Base-by-base conservation (phyloP, 2,888 invertebrate species). In the Germaria angustata region DNA sequence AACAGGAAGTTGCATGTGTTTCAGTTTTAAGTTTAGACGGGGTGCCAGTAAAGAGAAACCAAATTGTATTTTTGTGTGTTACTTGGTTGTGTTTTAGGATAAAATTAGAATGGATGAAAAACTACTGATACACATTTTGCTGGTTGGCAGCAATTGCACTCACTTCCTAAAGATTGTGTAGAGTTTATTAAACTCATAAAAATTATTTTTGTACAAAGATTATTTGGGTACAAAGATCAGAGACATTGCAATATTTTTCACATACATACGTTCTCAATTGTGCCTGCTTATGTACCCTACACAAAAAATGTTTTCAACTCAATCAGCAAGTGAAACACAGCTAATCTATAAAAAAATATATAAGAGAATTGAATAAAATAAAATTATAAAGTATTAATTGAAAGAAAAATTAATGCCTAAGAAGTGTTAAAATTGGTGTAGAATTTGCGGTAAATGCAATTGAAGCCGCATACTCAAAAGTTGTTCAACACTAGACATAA, bases 101-200 rank as follows among this genome's bases (percentile, higher is more conserved):
- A 80, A 68, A 75, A 68, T 75, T 80, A 80, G 66, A 68, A 36
- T 9, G 2, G 8, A 32, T 39, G 2, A 20, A 57, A 57, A 15
- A 73, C 51, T 61, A 39, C 20, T 59, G 39, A 68, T 34, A 69
- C 53, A 55, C 34, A 55, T 61, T 61, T 22, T 44, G 17, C 17
- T 20, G 24, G 24, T 24, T 78, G 63, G 44, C 61, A 78, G 34
- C 34, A 66, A 20, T 53, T 80, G 34, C 41, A 73, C 20, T 73
- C 41, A 73, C 20, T 73, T 66, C 36, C 32, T 80, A 17, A 20
- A 46, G 13, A 49, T 15, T 46, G 44, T 69, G 15, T 9, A 68
- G 53, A 80, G 80, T 80, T 80, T 80, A 69, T 63, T 80, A 80
- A 80, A 80, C 75, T 69, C 63, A 75, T 63, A 80, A 80, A 59